Percentiles rank a stretch among this genome's conserved stretches.
phyloP scores from a whole-genome alignment of 1,140 invertebrate genomes.

The Orius laevigatus region DNA sequence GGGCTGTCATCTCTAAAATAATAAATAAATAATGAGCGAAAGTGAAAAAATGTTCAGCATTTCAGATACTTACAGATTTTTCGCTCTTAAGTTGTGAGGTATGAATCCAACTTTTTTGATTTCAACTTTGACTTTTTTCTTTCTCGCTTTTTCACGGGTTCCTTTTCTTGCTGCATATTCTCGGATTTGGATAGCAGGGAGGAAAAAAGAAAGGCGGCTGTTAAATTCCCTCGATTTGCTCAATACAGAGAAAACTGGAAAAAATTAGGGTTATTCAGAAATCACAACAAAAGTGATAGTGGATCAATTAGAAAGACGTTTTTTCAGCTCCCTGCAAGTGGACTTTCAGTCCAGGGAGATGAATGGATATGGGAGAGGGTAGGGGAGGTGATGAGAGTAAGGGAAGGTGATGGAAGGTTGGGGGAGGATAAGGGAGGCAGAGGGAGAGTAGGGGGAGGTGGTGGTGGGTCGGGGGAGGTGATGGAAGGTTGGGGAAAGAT shows the following conservation, averaged over 20 bases:
- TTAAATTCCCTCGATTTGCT: background rate
- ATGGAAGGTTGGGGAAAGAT: too few species aligned
- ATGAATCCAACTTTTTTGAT: constrained; percentile 48
- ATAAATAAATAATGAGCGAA: constrained; percentile 1
- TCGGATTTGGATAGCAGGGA: constrained; percentile 24
- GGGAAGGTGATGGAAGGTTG: too few species aligned
- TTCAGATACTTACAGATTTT: constrained; percentile 25
- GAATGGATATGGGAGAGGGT: too few species aligned
- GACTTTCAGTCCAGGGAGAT: too few species aligned
- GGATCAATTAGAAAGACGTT: too few species aligned
- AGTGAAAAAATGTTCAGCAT: background rate
- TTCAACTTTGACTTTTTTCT: constrained; percentile 52
- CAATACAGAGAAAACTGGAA: background rate
- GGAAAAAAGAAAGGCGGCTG: background rate
- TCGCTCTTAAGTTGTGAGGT: constrained; percentile 39
- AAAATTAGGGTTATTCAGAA: too few species aligned
- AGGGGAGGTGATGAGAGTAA: too few species aligned
- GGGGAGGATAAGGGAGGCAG: too few species aligned
- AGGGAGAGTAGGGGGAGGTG: too few species aligned
- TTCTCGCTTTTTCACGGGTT: constrained; percentile 48
- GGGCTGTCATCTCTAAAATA: constrained; percentile 11
- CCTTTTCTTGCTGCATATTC: constrained; percentile 55
- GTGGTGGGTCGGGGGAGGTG: too few species aligned
- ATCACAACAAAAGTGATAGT: too few species aligned
- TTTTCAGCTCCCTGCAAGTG: too few species aligned